A percentile compares a stretch with the other conserved stretches of the same genome.
phyloP scores from a whole-genome alignment of 1,140 invertebrate genomes.

The Euborellia annulipes region DNA sequence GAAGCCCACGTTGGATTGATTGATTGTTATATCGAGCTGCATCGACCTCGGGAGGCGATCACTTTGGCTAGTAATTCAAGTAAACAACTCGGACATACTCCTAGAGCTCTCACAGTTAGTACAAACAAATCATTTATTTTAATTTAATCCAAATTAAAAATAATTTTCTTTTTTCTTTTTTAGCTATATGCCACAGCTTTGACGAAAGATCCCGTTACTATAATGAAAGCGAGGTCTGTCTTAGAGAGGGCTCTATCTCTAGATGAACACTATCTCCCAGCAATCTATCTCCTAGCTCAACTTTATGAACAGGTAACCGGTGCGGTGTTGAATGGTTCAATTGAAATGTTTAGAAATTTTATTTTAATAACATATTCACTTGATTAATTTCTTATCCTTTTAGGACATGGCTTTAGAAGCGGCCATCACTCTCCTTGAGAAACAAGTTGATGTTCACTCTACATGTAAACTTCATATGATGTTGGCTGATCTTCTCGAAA shows the following conservation, averaged over 20 bases:
- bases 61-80: slow-evolving; percentile 49
- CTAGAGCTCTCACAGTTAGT: slow-evolving; percentile 49
- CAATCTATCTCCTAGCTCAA: slow-evolving; percentile 50
- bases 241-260: slow-evolving; percentile 50
- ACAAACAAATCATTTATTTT: not conserved
- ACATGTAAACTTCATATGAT: slow-evolving; percentile 50
- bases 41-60: slow-evolving; percentile 48
- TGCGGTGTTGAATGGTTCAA: not conserved
- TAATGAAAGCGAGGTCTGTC: slow-evolving; percentile 44
- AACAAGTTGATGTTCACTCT: slow-evolving; percentile 41
- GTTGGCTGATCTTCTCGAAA: slow-evolving; percentile 43
- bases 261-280: slow-evolving; percentile 46
- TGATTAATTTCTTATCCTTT: slow-evolving; percentile 12
- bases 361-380: too few species aligned
- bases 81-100: slow-evolving; percentile 49
- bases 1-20: slow-evolving; percentile 57
- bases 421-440: slow-evolving; percentile 39
- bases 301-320: slow-evolving; percentile 31
- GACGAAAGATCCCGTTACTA: slow-evolving; percentile 46
- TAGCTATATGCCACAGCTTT: slow-evolving; percentile 53
- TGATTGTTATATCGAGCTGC: slow-evolving; percentile 48
- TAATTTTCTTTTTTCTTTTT: slow-evolving; percentile 18
- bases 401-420: slow-evolving; percentile 41
- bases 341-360: too few species aligned
- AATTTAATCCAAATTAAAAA: not conserved